Percentiles rank a stretch among this genome's conserved stretches.
phyloP scores from a whole-genome alignment of 2,888 invertebrate genomes.

The Gortyna flavago region DNA sequence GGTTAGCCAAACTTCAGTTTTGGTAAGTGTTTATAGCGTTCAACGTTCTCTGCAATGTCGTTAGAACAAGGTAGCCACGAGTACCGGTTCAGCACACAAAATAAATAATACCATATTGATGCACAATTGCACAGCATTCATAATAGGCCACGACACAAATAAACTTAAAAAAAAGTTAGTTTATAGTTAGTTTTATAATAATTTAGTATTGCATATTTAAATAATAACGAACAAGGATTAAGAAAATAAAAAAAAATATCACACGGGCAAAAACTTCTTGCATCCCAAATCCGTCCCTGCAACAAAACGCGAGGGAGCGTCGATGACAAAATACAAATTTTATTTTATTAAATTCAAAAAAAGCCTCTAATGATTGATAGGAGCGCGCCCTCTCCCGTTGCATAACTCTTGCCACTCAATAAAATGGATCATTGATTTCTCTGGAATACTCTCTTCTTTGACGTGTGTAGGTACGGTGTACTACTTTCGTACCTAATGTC shows the following conservation, averaged over 20 bases:
- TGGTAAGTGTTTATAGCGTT: background rate
- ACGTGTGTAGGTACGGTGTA: constrained; percentile 37
- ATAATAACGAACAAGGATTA: background rate
- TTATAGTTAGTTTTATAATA: background rate
- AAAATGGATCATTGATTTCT: constrained; percentile 86
- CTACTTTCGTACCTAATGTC: constrained; percentile 15
- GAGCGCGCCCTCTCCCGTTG: constrained; percentile 84
- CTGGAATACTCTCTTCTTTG: constrained; percentile 58
- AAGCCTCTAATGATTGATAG: constrained; percentile 90
- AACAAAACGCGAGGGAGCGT: constrained; percentile 85
- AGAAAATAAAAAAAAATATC: background rate
- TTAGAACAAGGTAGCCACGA: too few species aligned
- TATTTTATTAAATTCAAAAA: constrained; percentile 91
- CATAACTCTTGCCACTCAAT: constrained; percentile 88
- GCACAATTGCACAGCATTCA: background rate
- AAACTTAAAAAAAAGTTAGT: background rate
- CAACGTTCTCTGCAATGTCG: background rate
- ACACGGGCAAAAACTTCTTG: background rate
- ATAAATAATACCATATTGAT: background rate
- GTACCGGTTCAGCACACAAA: background rate
- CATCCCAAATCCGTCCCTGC: constrained; percentile 77
- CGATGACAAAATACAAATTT: constrained; percentile 91
- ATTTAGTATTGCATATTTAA: background rate
- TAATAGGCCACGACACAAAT: background rate
- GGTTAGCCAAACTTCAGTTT: background rate